These are phyloP conservation scores for Pitta sordida DNA, from an alignment of 2,113 vertebrate genomes.

Conservation along the genomic window DNA sequence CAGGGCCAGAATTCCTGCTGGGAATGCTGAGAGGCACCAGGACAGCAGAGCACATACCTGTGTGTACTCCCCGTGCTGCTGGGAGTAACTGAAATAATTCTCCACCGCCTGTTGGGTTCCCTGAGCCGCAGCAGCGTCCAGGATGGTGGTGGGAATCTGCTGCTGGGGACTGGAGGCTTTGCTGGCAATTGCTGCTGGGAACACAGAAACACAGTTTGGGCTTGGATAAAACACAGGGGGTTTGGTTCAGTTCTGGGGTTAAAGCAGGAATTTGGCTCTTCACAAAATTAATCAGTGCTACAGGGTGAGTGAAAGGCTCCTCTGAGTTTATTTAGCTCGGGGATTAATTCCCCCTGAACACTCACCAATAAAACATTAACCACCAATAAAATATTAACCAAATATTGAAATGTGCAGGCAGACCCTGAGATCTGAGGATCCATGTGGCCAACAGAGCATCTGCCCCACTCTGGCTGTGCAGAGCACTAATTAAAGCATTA, in stretches of 20 bases:
- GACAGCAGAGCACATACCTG: slow-evolving; percentile 60
- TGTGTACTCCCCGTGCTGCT: slow-evolving; percentile 79
- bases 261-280: not conserved
- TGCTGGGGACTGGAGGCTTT: slow-evolving; percentile 75
- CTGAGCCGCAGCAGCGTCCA: slow-evolving; percentile 79
- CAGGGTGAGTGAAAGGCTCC: not conserved
- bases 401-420: not conserved
- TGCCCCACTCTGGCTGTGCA: not conserved
- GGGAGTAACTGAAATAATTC: slow-evolving; percentile 77
- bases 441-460: not conserved
- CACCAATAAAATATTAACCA: not conserved
- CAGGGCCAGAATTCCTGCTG: not conserved
- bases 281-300: not conserved
- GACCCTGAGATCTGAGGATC: not conserved
- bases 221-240: not conserved
- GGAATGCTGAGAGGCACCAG: not conserved
- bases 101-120: slow-evolving; percentile 78
- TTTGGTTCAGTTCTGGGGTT: not conserved
- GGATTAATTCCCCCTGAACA: not conserved
- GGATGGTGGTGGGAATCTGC: slow-evolving; percentile 65
- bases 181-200: slow-evolving; percentile 73
- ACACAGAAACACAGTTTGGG: not conserved
- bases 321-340: not conserved
- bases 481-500: too few species aligned
- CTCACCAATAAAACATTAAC: not conserved